Conservation (phyloP, 2,797 vertebrate genomes). For the Pyrocephalus nanus region DNA sequence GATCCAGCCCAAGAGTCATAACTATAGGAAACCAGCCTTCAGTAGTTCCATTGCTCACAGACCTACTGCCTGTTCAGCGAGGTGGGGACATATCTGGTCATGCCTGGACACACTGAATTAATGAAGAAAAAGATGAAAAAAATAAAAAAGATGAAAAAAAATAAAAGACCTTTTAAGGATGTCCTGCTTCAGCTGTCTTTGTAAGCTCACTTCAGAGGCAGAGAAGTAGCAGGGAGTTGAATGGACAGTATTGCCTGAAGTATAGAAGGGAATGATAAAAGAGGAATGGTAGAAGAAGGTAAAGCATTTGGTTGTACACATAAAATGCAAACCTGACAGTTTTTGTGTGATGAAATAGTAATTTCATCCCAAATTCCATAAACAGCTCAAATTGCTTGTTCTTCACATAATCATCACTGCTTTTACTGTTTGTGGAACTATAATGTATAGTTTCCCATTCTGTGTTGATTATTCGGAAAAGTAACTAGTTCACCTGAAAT, state of each 20-base stretch:
- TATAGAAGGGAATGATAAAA: background rate
- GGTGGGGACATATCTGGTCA: background rate
- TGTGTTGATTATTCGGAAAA: background rate
- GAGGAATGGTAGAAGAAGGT: background rate
- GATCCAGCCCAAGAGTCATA: constrained; percentile 24
- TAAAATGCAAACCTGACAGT: background rate
- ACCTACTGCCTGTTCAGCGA: background rate
- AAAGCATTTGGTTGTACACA: background rate
- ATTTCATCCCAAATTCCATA: background rate
- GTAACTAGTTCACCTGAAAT: background rate
- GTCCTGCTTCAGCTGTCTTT: background rate
- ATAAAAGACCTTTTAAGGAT: background rate
- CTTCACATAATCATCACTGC: background rate
- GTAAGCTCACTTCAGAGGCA: constrained; percentile 2
- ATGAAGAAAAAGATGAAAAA: background rate
- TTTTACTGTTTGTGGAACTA: background rate
- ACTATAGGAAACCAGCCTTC: constrained; percentile 35
- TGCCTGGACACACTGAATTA: constrained; percentile 6
- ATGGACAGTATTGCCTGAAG: background rate
- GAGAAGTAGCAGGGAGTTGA: background rate
- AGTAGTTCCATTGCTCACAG: constrained; percentile 54
- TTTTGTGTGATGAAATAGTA: background rate
- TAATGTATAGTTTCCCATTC: background rate
- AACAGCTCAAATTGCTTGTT: background rate
- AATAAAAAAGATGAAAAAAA: background rate